Evolutionary conservation across 2,888 invertebrate species (phyloP).

Genomic region (Deilephila porcellus): DNA sequence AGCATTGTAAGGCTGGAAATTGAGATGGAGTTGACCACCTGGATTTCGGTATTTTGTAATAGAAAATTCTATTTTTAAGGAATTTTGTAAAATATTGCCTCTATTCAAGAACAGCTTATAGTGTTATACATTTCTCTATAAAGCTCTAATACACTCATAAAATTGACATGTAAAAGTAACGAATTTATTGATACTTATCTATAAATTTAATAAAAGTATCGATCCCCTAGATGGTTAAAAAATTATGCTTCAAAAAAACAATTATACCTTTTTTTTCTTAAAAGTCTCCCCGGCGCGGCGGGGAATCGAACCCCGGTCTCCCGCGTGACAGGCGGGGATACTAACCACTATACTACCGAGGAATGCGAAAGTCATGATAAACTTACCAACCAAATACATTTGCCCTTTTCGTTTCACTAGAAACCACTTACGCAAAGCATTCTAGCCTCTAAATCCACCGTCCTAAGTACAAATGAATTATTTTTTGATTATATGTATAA

Average conservation of each 20-base stretch:
- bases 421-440: background rate
- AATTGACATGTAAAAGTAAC: too few relatives aligned
- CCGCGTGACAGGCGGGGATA: constrained; percentile 83
- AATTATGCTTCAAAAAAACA: too few relatives aligned
- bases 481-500: too few relatives aligned
- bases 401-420: background rate
- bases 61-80: background rate
- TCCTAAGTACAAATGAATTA: background rate
- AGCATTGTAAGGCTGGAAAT: constrained; percentile 63
- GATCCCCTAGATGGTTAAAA: too few relatives aligned
- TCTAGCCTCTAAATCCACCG: background rate
- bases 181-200: too few relatives aligned
- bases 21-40: constrained; percentile 62
- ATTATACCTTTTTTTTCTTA: background rate
- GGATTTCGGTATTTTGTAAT: constrained; percentile 37
- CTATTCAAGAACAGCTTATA: too few relatives aligned
- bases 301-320: constrained; percentile 83
- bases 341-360: constrained; percentile 82
- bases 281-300: constrained; percentile 76
- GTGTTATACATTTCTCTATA: too few relatives aligned
- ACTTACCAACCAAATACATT: background rate
- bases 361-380: background rate
- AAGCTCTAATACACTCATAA: too few relatives aligned
- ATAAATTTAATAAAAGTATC: too few relatives aligned
- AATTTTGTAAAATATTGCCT: background rate